Evolutionary conservation across 2,888 invertebrate genomes (phyloP).

Genomic region (Morpho helenor): DNA sequence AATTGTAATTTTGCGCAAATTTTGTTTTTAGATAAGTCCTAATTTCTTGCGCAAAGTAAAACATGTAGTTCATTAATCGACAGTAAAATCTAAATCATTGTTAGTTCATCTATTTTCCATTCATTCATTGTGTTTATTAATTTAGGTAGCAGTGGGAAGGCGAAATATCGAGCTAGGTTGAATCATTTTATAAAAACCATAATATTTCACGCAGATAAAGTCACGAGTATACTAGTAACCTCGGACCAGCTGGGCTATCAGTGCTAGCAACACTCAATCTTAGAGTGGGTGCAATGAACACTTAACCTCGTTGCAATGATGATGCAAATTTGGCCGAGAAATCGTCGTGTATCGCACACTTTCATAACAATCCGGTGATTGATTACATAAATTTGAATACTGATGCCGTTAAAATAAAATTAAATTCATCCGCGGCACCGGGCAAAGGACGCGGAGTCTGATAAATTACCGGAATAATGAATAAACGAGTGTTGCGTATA

Average conservation of each 20-base stretch:
- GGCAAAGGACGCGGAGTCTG: conserved; percentile 66
- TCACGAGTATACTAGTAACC: neutral
- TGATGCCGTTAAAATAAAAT: conserved; percentile 71
- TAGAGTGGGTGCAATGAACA: conserved; percentile 38
- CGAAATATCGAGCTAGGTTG: too few species aligned
- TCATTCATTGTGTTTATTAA: too few species aligned
- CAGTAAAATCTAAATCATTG: too few species aligned
- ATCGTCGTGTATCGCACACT: conserved; percentile 70
- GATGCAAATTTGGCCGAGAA: conserved; percentile 72
- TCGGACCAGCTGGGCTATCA: conserved; percentile 4
- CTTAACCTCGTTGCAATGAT: conserved; percentile 59
- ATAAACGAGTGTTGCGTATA: conserved; percentile 60
- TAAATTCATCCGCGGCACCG: conserved; percentile 70
- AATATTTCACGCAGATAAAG: conserved; percentile 1
- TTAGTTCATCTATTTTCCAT: too few species aligned
- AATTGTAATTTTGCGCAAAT: too few species aligned
- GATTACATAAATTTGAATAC: conserved; percentile 76
- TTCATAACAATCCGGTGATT: conserved; percentile 77
- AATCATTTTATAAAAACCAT: too few species aligned
- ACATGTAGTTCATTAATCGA: too few species aligned
- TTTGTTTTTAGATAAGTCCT: too few species aligned
- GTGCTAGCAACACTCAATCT: conserved; percentile 25
- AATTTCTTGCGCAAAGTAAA: too few species aligned
- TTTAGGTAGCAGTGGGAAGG: too few species aligned
- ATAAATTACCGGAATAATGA: conserved; percentile 71